phyloP scores from a whole-genome alignment of 2,888 invertebrate genomes.

The Phortica magna region DNA sequence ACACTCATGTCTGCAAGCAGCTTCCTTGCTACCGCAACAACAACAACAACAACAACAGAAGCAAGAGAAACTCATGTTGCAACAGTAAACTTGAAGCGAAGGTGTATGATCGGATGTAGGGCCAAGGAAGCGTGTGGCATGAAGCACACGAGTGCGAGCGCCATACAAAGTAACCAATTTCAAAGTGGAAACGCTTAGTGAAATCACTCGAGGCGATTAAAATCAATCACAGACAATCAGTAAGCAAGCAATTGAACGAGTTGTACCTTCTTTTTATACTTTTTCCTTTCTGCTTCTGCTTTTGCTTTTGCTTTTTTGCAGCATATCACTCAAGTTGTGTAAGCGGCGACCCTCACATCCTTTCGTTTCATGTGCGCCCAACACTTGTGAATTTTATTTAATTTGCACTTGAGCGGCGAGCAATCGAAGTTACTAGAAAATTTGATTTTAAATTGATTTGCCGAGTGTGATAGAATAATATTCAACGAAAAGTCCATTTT shows the following conservation, averaged over 20 bases:
- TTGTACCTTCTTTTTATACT: not conserved
- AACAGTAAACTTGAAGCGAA: not conserved
- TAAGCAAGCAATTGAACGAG: constrained; percentile 28
- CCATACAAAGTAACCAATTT: constrained; percentile 67
- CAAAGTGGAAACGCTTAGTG: constrained; percentile 66
- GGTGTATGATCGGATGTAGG: not conserved
- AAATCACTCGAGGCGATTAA: constrained; percentile 72
- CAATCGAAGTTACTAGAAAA: constrained; percentile 46
- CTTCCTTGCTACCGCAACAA: not conserved
- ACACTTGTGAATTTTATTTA: constrained; percentile 63
- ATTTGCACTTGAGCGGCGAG: constrained; percentile 62
- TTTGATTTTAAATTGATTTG: constrained; percentile 70
- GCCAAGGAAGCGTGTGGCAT: not conserved
- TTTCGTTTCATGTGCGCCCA: not conserved
- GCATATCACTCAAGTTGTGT: not conserved
- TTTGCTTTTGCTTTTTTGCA: not conserved
- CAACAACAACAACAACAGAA: no score
- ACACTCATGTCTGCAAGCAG: constrained; percentile 3
- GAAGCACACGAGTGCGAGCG: constrained; percentile 38
- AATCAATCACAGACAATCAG: constrained; percentile 71
- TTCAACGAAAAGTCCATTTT: constrained; percentile 18
- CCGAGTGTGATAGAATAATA: constrained; percentile 47
- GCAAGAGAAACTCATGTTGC: not conserved
- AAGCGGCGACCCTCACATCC: not conserved
- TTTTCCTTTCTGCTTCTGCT: not conserved